Evolutionary conservation across 2,797 vertebrate species (phyloP), one percentile per base, ranked within the genome.

Genomic region (Sebastes hubbsi): DNA sequence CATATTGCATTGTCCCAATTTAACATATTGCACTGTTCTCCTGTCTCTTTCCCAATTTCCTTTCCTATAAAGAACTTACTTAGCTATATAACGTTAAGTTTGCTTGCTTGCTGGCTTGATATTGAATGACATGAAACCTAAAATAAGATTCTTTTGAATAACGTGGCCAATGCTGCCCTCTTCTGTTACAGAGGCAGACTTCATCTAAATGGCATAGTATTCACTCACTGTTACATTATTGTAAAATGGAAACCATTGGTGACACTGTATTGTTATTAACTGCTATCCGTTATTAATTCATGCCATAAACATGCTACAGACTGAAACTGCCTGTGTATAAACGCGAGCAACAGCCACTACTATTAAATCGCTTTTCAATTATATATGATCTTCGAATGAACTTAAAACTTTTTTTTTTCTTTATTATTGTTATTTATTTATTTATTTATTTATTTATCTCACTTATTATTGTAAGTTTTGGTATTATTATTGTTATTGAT

Each of bases 131-230:
- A 66, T 42, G 20, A 70, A 60, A 67, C 13, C 25, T 68, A 9
- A 59, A 76, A 75, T 38, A 54, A 72, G 36, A 22, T 77, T 32
- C 18, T 30, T 67, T 55, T 77, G 13, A 59, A 82, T 49, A 68
- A 38, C 18, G 80, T 82, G 82, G 75, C 46, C 77, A 67, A 59
- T 91, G 85, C 92, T 94, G 92, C 94, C 92, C 91, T 91, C 94
- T 92, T 76, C 90, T 90, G 94, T 82, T 66, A 18, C 2, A 74
- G 16, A 25, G 36, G 38, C 70, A 80, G 16, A 80, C n/a, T 86
- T 61, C 20, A 84, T 74, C 12, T 74, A 5, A 69, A 61, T 12
- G 6, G 6, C 24, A 75, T 12, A 29, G 69, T 29, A 34, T 60
- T 32, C 18, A 6, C 72, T 86, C 7, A 52, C 32, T 56, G 11